Base-by-base conservation (phyloP, 2,888 invertebrate genomes). In the Epistrophe eligans region DNA sequence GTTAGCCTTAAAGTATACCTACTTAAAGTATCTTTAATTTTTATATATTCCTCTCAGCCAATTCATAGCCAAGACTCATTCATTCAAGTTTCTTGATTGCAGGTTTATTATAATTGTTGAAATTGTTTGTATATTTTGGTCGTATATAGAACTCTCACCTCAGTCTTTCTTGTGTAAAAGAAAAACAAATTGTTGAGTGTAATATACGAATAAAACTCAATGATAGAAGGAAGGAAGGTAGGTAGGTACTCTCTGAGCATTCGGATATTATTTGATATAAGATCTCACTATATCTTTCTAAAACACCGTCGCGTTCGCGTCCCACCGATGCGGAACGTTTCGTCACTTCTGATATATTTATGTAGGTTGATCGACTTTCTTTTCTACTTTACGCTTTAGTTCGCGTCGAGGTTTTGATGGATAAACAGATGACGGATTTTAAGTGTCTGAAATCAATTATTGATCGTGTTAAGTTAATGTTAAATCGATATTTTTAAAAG, bases 381-480 rank as follows among this genome's bases (percentile, higher is more conserved):
- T 66, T 48, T 66, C 17, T 4, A 32, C 11, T 13, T 32, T 48
- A 32, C 48, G 48, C 28, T 66, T 66, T 66, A 66, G 66, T 66
- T 48, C 7, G 28, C 66, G 66, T 32, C 48, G 48, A 48, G 48
- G 28, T 45, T 66, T 62, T 40, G 62, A 13, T 62, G 43, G 43
- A 62, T 43, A 24, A 24, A 24, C 15, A 24, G 24, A 43, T 10
- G 24, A 19, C 58, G 10, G 24, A 38, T 43, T 60, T 40, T 0
- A 6, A n/a, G n/a, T n/a, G 11, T 17, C 6, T n/a, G n/a, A 35
- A 35, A 35, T 57, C 5, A 19, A 4, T 4, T 19, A 32, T 28
- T 28, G 43, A 45, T 66, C 32, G 43, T n/a, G n/a, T 35, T 0
- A 6, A 6, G 13, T 66, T 17, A 19, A 1, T 66, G 6, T 17